Evolutionary conservation across 2,888 invertebrate species (phyloP).

Genomic region (Drosophila rellima): DNA sequence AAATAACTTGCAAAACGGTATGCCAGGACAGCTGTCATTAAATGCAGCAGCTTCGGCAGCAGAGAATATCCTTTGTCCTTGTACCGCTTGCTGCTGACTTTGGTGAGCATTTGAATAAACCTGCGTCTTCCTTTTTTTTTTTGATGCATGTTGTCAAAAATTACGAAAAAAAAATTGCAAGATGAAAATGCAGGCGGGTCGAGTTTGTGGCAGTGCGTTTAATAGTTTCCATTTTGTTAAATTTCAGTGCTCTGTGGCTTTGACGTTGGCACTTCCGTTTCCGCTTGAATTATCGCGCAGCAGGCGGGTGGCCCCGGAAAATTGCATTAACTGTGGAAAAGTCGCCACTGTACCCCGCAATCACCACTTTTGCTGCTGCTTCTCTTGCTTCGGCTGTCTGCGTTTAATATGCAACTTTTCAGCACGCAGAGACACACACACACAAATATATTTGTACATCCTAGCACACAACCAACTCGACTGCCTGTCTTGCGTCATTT

Average conservation of each 20-base stretch:
- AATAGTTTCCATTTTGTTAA: slow-evolving; percentile 79
- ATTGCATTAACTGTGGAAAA: slow-evolving; percentile 80
- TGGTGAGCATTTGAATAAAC: slow-evolving; percentile 71
- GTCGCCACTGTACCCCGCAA: slow-evolving; percentile 41
- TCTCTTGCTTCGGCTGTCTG: slow-evolving; percentile 59
- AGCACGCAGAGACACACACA: slow-evolving; percentile 43
- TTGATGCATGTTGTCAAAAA: slow-evolving; percentile 67
- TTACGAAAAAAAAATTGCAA: slow-evolving; percentile 31
- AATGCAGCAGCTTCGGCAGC: slow-evolving; percentile 57
- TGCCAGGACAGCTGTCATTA: slow-evolving; percentile 74
- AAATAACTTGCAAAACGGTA: slow-evolving; percentile 74
- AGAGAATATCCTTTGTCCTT: slow-evolving; percentile 6
- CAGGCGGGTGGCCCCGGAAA: slow-evolving; percentile 64
- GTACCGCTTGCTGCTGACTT: slow-evolving; percentile 20
- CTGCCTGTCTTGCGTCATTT: slow-evolving; percentile 77
- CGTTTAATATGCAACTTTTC: slow-evolving; percentile 80
- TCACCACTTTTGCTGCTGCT: slow-evolving; percentile 27
- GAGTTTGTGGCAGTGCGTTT: slow-evolving; percentile 70
- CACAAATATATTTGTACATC: slow-evolving; percentile 22
- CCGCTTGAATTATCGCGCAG: slow-evolving; percentile 80
- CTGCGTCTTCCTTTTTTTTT: slow-evolving; percentile 44
- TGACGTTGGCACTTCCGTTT: slow-evolving; percentile 80
- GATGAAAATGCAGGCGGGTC: slow-evolving; percentile 30
- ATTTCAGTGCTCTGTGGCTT: slow-evolving; percentile 64
- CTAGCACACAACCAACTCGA: slow-evolving; percentile 12